A percentile compares a stretch with the other conserved stretches of the same genome.
phyloP scores from a whole-genome alignment of 2,797 vertebrate genomes.

The Pempheris klunzingeri region DNA sequence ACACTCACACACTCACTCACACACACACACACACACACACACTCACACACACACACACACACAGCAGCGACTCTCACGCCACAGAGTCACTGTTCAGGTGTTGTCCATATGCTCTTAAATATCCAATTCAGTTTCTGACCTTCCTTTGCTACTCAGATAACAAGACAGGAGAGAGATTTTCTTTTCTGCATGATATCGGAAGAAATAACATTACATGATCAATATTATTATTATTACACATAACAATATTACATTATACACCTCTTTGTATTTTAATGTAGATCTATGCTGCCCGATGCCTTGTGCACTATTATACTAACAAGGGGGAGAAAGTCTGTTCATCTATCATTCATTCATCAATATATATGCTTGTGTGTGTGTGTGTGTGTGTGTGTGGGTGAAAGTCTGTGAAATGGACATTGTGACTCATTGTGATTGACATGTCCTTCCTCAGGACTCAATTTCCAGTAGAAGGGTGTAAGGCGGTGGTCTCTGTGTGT shows the following conservation, averaged over 20 bases:
- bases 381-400: conserved; percentile 6
- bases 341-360: not conserved
- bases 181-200: not conserved
- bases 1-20: conserved; percentile 1
- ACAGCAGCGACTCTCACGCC: not conserved
- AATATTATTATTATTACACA: not conserved
- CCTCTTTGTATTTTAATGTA: not conserved
- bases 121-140: not conserved
- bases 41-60: not conserved
- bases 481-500: conserved; percentile 19
- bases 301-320: not conserved
- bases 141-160: not conserved
- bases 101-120: not conserved
- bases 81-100: not conserved
- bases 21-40: not conserved
- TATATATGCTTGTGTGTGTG: not conserved
- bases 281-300: not conserved
- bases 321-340: not conserved
- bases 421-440: conserved; percentile 42
- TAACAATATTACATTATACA: not conserved
- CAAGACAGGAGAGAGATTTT: not conserved
- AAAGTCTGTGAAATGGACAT: conserved; percentile 24
- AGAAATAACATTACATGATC: not conserved
- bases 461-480: conserved; percentile 40
- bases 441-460: conserved; percentile 57